Percentiles rank a stretch among this genome's conserved stretches.
Conservation (phyloP, 2,888 invertebrate species). For the Conistra vaccinii region DNA sequence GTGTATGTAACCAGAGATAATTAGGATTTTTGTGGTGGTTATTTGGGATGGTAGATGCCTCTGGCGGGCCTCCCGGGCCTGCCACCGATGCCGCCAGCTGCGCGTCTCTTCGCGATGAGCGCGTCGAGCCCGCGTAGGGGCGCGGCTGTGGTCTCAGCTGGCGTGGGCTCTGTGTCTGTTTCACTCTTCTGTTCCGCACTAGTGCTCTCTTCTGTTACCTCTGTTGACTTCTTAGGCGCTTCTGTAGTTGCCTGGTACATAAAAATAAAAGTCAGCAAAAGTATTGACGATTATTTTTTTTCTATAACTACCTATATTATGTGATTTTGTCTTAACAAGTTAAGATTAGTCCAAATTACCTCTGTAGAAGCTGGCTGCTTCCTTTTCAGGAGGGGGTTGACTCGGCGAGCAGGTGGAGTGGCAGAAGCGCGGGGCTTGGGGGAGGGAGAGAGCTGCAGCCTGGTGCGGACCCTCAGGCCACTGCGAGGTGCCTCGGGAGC, state of each 20-base stretch:
- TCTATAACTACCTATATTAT: background rate
- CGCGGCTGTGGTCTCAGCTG: constrained; percentile 88
- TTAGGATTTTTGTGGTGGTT: constrained; percentile 60
- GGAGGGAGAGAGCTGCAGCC: constrained; percentile 86
- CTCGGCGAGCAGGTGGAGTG: constrained; percentile 88
- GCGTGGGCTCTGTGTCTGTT: constrained; percentile 82
- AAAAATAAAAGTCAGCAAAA: constrained; percentile 11
- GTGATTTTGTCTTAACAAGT: background rate
- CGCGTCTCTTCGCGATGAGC: constrained; percentile 93
- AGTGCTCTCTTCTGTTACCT: constrained; percentile 84
- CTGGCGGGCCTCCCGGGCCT: constrained; percentile 81
- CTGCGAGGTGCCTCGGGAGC: constrained; percentile 81
- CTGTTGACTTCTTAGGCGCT: constrained; percentile 83
- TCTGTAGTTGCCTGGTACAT: constrained; percentile 82
- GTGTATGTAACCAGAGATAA: constrained; percentile 52
- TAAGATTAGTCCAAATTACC: constrained; percentile 68
- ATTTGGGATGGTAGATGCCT: constrained; percentile 75
- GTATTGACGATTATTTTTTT: background rate
- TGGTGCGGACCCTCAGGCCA: constrained; percentile 79
- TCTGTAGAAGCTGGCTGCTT: constrained; percentile 87
- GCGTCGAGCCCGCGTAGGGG: constrained; percentile 92
- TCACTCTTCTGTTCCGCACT: constrained; percentile 82
- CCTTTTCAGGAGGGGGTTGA: constrained; percentile 90
- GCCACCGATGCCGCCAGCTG: constrained; percentile 86
- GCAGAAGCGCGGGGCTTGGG: constrained; percentile 87